Percentiles rank a stretch among this genome's conserved stretches.
phyloP scores from a whole-genome alignment of 2,113 vertebrate species.

The Tricholaema leucomelas region DNA sequence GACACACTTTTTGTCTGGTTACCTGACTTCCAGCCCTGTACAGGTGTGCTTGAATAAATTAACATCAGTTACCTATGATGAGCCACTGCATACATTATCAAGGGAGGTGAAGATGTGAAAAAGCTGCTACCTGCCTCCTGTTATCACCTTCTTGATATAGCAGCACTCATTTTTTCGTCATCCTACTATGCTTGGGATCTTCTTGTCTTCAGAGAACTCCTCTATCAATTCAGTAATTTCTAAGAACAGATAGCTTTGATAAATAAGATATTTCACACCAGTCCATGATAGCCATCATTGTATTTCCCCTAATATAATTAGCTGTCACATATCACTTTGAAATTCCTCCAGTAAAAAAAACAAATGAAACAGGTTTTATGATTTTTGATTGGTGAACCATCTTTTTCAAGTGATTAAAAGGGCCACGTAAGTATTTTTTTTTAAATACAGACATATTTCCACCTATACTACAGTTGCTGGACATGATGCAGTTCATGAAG shows the following conservation, averaged over 20 bases:
- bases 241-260: slow-evolving; percentile 12
- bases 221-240: slow-evolving; percentile 28
- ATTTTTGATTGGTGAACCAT: background rate
- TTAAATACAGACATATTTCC: background rate
- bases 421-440: background rate
- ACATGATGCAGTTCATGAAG: background rate
- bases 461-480: background rate
- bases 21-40: slow-evolving; percentile 81
- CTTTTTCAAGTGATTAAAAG: background rate
- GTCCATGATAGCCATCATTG: slow-evolving; percentile 1
- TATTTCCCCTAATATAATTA: slow-evolving; percentile 59
- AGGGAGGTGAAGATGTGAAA: slow-evolving; percentile 80
- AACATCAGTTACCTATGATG: slow-evolving; percentile 83
- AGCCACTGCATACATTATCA: slow-evolving; percentile 92
- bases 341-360: background rate
- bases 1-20: slow-evolving; percentile 69
- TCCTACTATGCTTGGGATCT: slow-evolving; percentile 49
- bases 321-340: slow-evolving; percentile 1
- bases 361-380: slow-evolving; percentile 1
- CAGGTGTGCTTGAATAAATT: slow-evolving; percentile 90
- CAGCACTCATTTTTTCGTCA: slow-evolving; percentile 62
- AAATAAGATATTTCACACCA: slow-evolving; percentile 42
- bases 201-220: slow-evolving; percentile 42
- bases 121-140: slow-evolving; percentile 76
- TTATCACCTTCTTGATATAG: slow-evolving; percentile 79